Conservation (phyloP, 2,797 vertebrate genomes). For the Liasis olivaceus region DNA sequence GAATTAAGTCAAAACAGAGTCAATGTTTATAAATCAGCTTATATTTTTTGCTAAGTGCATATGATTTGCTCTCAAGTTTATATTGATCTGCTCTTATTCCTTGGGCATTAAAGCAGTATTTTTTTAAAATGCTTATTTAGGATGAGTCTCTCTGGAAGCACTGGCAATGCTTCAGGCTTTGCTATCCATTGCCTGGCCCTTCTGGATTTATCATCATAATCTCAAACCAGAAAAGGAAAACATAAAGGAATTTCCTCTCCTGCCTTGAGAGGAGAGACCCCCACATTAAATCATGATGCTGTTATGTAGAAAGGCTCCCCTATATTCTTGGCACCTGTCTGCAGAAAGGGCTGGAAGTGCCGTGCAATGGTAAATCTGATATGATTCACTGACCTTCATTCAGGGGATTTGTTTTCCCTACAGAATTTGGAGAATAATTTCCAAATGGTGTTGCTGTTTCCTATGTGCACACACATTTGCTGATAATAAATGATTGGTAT, state of each 20-base stretch:
- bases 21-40: background rate
- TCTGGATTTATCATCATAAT: background rate
- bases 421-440: background rate
- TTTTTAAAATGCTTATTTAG: background rate
- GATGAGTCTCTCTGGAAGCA: background rate
- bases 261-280: background rate
- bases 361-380: background rate
- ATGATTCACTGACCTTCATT: background rate
- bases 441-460: background rate
- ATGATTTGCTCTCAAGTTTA: background rate
- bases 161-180: background rate
- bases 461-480: background rate
- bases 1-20: background rate
- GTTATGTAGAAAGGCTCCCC: background rate
- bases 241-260: background rate
- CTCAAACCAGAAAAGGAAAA: background rate
- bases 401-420: background rate
- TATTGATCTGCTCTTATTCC: background rate
- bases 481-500: background rate
- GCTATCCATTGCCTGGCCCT: background rate
- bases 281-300: background rate
- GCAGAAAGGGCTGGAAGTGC: background rate
- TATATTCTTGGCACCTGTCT: background rate
- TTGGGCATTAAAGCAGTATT: background rate
- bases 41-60: background rate